These are phyloP conservation scores for Numenius phaeopus DNA, from an alignment of 2,797 vertebrate genomes.

Conservation along the genomic window DNA sequence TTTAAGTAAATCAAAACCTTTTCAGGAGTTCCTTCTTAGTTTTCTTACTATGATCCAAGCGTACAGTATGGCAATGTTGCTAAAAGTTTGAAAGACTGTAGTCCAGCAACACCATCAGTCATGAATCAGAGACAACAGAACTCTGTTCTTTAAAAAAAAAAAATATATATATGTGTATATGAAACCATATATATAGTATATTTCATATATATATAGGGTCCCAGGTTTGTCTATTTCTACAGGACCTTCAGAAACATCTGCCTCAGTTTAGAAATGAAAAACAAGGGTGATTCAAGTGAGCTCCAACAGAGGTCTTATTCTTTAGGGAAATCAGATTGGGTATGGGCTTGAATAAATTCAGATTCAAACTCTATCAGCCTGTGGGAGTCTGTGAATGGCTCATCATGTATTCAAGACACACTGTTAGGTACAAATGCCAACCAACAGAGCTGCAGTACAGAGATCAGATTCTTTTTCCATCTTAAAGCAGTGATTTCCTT, in stretches of 20 bases:
- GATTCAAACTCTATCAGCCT: conserved; percentile 81
- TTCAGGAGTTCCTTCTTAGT: not conserved
- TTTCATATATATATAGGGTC: conserved; percentile 24
- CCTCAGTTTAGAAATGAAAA: conserved; percentile 83
- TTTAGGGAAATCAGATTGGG: conserved; percentile 85
- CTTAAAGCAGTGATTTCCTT: not conserved
- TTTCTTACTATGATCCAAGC: conserved; percentile 71
- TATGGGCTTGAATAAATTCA: conserved; percentile 88
- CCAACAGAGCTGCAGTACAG: conserved; percentile 55
- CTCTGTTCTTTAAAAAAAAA: not conserved
- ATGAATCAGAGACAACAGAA: conserved; percentile 40
- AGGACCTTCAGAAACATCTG: conserved; percentile 84
- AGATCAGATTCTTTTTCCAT: conserved; percentile 38
- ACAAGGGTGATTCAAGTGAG: conserved; percentile 87
- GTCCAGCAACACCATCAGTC: conserved; percentile 17
- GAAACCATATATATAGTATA: not conserved
- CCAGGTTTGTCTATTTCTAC: conserved; percentile 83
- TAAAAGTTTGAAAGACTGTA: conserved; percentile 75
- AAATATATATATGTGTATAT: not conserved
- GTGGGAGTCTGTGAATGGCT: conserved; percentile 89
- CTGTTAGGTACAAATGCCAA: conserved; percentile 76
- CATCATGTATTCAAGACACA: conserved; percentile 82
- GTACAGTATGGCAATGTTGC: conserved; percentile 78
- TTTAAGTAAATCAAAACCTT: not conserved
- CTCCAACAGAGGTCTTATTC: conserved; percentile 88